These are phyloP conservation scores for Acanthurus lineatus DNA, from an alignment of 2,797 vertebrate species.

Conservation along the genomic window DNA sequence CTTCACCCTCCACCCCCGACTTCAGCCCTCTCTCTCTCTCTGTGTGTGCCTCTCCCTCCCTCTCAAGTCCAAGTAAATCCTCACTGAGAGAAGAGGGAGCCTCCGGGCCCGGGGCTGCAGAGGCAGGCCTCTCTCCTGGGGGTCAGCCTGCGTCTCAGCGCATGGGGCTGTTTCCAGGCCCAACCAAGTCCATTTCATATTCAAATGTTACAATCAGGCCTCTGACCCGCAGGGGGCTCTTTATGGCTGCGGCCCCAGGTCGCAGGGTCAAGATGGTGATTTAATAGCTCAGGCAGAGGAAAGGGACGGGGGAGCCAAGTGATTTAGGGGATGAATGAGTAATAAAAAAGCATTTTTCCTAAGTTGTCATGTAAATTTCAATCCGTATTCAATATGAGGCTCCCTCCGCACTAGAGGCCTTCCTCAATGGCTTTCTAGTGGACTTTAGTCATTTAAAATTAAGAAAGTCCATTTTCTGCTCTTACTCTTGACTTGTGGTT, in stretches of 20 bases:
- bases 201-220: conserved; percentile 90
- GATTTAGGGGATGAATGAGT: conserved; percentile 87
- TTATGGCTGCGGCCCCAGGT: conserved; percentile 86
- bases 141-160: conserved; percentile 82
- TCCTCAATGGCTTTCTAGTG: conserved; percentile 76
- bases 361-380: conserved; percentile 87
- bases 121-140: conserved; percentile 85
- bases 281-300: conserved; percentile 86
- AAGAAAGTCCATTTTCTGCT: conserved; percentile 71
- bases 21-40: conserved; percentile 61
- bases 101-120: conserved; percentile 71
- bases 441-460: conserved; percentile 66
- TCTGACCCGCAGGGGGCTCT: conserved; percentile 86
- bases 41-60: conserved; percentile 66
- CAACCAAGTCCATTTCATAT: conserved; percentile 88
- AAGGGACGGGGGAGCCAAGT: conserved; percentile 81
- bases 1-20: conserved; percentile 55
- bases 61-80: conserved; percentile 88
- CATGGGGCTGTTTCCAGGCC: conserved; percentile 87
- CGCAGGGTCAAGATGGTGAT: conserved; percentile 89
- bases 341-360: conserved; percentile 88
- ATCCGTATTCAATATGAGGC: conserved; percentile 70
- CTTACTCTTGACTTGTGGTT: conserved; percentile 69
- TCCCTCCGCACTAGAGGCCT: conserved; percentile 62
- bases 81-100: conserved; percentile 64